Evolutionary conservation across 2,113 vertebrate genomes (phyloP), one percentile per base, ranked within the genome.

Genomic region (Silurus asotus): DNA sequence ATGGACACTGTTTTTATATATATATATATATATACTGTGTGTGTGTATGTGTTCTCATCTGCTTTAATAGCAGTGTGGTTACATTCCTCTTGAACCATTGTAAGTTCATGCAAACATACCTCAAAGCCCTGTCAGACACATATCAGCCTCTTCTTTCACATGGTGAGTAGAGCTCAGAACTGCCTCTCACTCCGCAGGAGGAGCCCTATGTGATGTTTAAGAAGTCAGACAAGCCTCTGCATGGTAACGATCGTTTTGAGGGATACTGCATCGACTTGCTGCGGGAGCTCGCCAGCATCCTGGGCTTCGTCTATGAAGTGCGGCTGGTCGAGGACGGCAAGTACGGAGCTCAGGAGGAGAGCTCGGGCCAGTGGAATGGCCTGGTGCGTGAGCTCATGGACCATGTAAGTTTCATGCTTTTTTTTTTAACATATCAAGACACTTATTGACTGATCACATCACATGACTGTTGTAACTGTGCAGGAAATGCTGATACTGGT

Each of bases 201-300:
- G 98, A 99, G 93, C 98, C 98, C 8, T 99, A 99, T 84, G 98
- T 99, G 91, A 96, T 99, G 94, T 99, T 98, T 93, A 99, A 98
- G 95, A 99, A 98, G 89, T 99, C 98, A 87, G 98, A 99, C 93
- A 99, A 98, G 89, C 98, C 98, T 6, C 95, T 99, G 80, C 99
- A 98, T 4, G 98, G 98, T 75, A 99, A 99, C 84, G 97, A 99
- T 89, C 96, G 98, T 88, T 99, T 99, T 89, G 98, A 99, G 90
- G 98, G 98, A 86, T 99, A 96, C 93, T 99, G 98, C 90, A 97
- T 99, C 85, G 98, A 99, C 92, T 96, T 99, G 83, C 96, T 99
- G 86, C 95, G 96, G 85, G 98, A 99, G 92, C 93, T 99, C 87
- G 95, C 97, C 88, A 96, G 93, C 89, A 98, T 99, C 87, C 96